phyloP scores from a whole-genome alignment of 2,113 vertebrate genomes.

The Macroglossus sobrinus region DNA sequence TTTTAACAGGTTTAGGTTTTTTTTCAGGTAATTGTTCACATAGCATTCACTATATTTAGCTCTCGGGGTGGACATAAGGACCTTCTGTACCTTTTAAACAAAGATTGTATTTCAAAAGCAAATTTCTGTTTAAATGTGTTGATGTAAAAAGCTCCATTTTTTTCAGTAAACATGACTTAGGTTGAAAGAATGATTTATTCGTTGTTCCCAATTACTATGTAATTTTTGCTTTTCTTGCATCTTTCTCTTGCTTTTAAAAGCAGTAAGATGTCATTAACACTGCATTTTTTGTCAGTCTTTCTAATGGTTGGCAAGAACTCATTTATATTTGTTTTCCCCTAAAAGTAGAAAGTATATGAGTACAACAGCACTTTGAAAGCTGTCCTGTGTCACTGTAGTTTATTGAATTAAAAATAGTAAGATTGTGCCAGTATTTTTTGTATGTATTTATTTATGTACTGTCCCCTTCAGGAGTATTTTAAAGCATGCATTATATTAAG shows the following conservation, averaged over 20 bases:
- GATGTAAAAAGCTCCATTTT: conserved; percentile 70
- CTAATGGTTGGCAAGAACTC: conserved; percentile 74
- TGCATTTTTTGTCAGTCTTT: conserved; percentile 74
- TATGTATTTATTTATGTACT: conserved; percentile 38
- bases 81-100: conserved; percentile 62
- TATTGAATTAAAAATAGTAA: conserved; percentile 52
- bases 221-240: conserved; percentile 71
- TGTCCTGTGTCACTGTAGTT: conserved; percentile 13
- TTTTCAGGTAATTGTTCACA: conserved; percentile 77
- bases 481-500: conserved; percentile 27
- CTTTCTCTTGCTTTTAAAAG: conserved; percentile 75
- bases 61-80: conserved; percentile 59
- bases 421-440: conserved; percentile 24
- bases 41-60: conserved; percentile 59
- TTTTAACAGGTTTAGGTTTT: conserved; percentile 78
- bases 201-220: conserved; percentile 45
- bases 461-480: conserved; percentile 6
- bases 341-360: conserved; percentile 19
- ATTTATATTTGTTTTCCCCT: conserved; percentile 55
- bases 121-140: conserved; percentile 66
- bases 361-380: conserved; percentile 46
- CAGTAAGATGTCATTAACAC: conserved; percentile 79
- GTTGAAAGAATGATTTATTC: conserved; percentile 68
- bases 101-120: conserved; percentile 67
- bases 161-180: conserved; percentile 79